Base-by-base conservation (phyloP, 2,797 vertebrate species). In the Momotus momota region DNA sequence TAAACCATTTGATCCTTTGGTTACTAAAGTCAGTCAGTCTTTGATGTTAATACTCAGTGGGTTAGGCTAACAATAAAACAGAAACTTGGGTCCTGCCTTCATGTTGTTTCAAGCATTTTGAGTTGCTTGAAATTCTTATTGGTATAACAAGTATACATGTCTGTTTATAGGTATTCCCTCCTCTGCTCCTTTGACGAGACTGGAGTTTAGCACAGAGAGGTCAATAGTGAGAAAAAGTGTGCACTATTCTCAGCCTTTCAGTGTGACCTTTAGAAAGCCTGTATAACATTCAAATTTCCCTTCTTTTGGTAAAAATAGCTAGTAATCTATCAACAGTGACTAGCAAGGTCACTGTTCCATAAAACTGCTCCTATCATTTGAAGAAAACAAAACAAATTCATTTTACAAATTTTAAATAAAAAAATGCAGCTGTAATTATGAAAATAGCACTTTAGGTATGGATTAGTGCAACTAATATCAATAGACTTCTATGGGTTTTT, bases 111-210 rank as follows among this genome's bases (percentile, higher is more conserved):
- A 94, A 77, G 33, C 52, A 46, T 88, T 93, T 86, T 60, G 87
- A 75, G 35, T 66, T 93, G 35, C 55, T 52, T 91, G 79, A 89
- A 82, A 89, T 95, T 96, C 48, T 51, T 84, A 22, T 43, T 73
- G 27, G 51, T 74, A 52, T n/a, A 60, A 66, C 25, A 70, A 66
- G 27, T 58, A 49, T 61, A n/a, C 41, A 25, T 52, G 33, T 52
- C n/a, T 77, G 25, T 40, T 21, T 75, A 31, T 15, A 80, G 25
- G 18, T 54, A 51, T 72, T 58, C 7, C 14, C 2, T 33, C 52
- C 23, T 66, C 46, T 60, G 72, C 48, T 92, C 10, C 41, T 80
- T 84, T 81, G 25, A 9, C 41, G 84, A 61, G 20, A 51, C 46
- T 84, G 46, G 25, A n/a, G 33, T 93, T 91, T 85, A 66, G 2